Percentiles rank a stretch among this genome's conserved stretches.
Evolutionary conservation across 2,888 invertebrate genomes (phyloP).

Genomic region (Serrognathus titanus): DNA sequence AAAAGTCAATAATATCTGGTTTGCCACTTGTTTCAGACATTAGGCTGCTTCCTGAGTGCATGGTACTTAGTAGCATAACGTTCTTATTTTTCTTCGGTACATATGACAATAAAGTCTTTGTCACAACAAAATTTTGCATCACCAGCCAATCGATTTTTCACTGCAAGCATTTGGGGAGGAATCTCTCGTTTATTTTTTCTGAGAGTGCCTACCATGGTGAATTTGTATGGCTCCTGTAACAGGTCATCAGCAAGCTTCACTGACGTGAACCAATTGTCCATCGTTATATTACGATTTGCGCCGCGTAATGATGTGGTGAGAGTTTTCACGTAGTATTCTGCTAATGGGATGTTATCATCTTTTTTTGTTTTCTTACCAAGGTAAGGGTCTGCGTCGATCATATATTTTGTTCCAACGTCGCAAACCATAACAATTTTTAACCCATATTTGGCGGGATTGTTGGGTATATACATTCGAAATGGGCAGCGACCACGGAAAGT

Average conservation of each 20-base stretch:
- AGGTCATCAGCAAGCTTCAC: background rate
- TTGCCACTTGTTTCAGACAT: background rate
- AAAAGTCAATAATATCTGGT: background rate
- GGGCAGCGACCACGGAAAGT: conserved; percentile 27
- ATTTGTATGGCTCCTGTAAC: background rate
- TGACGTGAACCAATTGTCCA: conserved; percentile 1
- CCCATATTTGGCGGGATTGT: conserved; percentile 36
- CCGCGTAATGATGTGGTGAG: background rate
- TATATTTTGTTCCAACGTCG: conserved; percentile 31
- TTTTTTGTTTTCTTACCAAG: conserved; percentile 29
- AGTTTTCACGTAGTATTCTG: background rate
- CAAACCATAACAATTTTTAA: conserved; percentile 37
- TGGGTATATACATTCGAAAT: conserved; percentile 37
- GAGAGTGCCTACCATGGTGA: background rate
- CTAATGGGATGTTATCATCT: background rate
- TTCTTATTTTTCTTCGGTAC: background rate
- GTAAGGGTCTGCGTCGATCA: conserved; percentile 34
- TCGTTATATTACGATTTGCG: background rate
- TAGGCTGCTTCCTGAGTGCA: background rate
- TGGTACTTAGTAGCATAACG: background rate
- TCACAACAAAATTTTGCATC: background rate
- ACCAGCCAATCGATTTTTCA: background rate
- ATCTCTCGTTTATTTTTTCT: conserved; percentile 1
- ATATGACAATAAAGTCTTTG: background rate
- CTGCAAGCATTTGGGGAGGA: background rate